A percentile compares a stretch with the other conserved stretches of the same genome.
Evolutionary conservation across 1,140 invertebrate genomes (phyloP).

Genomic region (Maconellicoccus hirsutus): DNA sequence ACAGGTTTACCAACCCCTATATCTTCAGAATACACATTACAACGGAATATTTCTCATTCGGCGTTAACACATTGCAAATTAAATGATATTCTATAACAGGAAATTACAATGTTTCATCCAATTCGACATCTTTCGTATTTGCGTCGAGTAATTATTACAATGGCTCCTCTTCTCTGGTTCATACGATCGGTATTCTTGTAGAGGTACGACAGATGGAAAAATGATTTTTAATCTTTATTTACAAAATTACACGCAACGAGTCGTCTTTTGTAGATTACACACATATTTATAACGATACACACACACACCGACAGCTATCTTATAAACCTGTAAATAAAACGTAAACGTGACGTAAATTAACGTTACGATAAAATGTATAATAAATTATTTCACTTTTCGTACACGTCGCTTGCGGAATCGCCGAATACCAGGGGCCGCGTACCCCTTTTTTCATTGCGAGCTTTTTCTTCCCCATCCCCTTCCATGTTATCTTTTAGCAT

Average conservation of each 20-base stretch:
- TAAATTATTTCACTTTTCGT: background rate
- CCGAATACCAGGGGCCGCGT: too few relatives aligned
- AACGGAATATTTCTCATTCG: too few relatives aligned
- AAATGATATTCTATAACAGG: background rate
- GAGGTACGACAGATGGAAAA: too few relatives aligned
- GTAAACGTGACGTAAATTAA: constrained; percentile 1
- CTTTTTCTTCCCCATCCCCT: background rate
- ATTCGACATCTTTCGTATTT: background rate
- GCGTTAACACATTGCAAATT: background rate
- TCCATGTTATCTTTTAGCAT: background rate
- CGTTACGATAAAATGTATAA: background rate
- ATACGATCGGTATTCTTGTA: too few relatives aligned
- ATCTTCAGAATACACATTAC: too few relatives aligned
- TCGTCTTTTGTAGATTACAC: too few relatives aligned
- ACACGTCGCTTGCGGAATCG: background rate
- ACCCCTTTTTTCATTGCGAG: too few relatives aligned
- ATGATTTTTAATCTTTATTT: too few relatives aligned
- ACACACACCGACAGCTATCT: background rate
- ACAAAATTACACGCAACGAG: too few relatives aligned
- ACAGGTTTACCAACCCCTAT: too few relatives aligned
- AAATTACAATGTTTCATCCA: background rate
- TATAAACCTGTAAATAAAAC: constrained; percentile 9
- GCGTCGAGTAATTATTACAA: background rate
- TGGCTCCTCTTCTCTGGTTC: background rate
- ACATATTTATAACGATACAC: too few relatives aligned